A percentile compares a stretch with the other conserved stretches of the same genome.
Evolutionary conservation across 2,888 invertebrate species (phyloP).

Genomic region (Tetanocera ferruginea): DNA sequence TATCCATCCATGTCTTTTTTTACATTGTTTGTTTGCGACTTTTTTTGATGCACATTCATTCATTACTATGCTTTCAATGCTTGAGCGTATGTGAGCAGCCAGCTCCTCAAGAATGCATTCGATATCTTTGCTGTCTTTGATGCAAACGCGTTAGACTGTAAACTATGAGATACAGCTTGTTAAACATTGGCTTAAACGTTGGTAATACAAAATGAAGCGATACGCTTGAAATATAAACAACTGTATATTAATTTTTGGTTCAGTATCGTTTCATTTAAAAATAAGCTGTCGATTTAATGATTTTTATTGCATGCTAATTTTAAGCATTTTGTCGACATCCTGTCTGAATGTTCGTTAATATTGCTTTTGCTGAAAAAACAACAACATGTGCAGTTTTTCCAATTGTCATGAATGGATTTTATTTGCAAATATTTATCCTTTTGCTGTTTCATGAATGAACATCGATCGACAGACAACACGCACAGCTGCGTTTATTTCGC

Average conservation of each 20-base stretch:
- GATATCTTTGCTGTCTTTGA: slow-evolving; percentile 40
- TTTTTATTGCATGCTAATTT: neutral
- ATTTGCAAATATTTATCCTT: slow-evolving; percentile 44
- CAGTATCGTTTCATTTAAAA: neutral
- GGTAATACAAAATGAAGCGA: no score
- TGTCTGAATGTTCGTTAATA: neutral
- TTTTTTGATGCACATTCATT: no score
- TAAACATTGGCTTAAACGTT: neutral
- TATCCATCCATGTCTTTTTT: no score
- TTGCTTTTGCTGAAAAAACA: neutral
- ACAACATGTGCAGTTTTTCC: neutral
- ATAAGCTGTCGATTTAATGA: neutral
- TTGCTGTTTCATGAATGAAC: slow-evolving; percentile 28
- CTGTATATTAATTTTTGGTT: no score
- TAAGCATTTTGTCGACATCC: neutral
- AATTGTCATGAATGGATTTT: slow-evolving; percentile 28
- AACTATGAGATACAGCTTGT: slow-evolving; percentile 56
- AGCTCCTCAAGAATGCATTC: neutral
- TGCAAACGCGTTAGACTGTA: slow-evolving; percentile 63
- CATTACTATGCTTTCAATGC: neutral
- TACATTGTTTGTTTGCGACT: no score
- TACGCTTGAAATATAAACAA: neutral
- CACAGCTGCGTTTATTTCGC: neutral
- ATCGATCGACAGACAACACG: slow-evolving; percentile 1
- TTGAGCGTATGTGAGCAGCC: neutral